Base-by-base conservation (phyloP, 2,888 invertebrate species). In the Drosophila paranaensis region DNA sequence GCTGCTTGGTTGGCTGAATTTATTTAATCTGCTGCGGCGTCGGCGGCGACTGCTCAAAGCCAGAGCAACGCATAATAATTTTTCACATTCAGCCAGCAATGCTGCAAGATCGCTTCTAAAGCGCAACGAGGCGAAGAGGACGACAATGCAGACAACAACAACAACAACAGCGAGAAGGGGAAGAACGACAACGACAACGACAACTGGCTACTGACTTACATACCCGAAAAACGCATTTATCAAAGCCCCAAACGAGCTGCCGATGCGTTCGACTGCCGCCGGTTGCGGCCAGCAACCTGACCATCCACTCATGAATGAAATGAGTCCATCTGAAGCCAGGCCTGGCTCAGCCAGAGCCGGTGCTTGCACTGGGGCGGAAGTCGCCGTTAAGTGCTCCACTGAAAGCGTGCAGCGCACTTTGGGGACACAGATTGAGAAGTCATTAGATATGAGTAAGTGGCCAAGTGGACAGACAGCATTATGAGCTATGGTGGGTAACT, bases 221-320 rank as follows among this genome's bases (percentile, higher is more conserved):
- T 85, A 90, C 85, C 89, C 88, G 69, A 86, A 81, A 89, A 73
- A 88, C 89, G 85, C 90, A 90, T 86, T 87, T 90, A 86, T 90
- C 89, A 86, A 86, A 90, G 84, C 57, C 61, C 61, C 70, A 79
- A 88, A 82, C 76, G 76, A 65, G 67, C 62, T 60, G 72, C 40
- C 54, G 76, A 63, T 57, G 56, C 42, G 9, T 42, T 64, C 60
- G 45, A 37, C 5, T 39, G 53, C 25, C 25, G 39, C 53, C 11
- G 37, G 50, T 27, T 46, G 27, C 30, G 39, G 25, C 46, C 55
- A 46, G 25, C 60, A 67, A 56, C 43, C 55, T 58, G 74, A 53
- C 40, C 45, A 35, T 60, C 66, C 64, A 65, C 54, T 68, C 77
- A 76, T 83, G 83, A 83, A 83, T 90, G 90, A 88, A 89, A 46